These are phyloP conservation scores for Drosophila cardini DNA, from an alignment of 1,140 invertebrate genomes.

Conservation along the genomic window DNA sequence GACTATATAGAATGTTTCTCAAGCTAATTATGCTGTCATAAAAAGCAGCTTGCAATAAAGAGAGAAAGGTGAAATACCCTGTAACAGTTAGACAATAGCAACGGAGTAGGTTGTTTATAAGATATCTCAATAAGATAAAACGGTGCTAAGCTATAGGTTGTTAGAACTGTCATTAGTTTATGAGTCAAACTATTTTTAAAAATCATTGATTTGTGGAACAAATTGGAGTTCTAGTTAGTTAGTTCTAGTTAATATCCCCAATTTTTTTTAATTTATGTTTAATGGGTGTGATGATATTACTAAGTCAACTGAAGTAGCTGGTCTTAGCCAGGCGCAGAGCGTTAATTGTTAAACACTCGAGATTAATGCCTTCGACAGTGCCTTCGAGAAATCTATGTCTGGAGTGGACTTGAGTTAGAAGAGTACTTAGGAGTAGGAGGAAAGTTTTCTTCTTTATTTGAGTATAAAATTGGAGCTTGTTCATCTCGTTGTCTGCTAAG, in stretches of 20 bases:
- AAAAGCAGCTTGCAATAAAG: conserved; percentile 42
- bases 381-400: conserved; percentile 23
- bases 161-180: too few relatives aligned
- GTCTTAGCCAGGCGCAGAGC: conserved; percentile 34
- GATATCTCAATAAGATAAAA: too few relatives aligned
- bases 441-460: background rate
- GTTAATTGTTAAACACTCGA: conserved; percentile 76
- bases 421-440: background rate
- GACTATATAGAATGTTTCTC: conserved; percentile 24
- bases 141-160: too few relatives aligned
- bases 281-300: conserved; percentile 32
- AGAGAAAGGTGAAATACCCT: conserved; percentile 4
- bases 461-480: background rate
- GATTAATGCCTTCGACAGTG: conserved; percentile 69
- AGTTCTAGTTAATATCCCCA: background rate
- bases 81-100: background rate
- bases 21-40: conserved; percentile 67
- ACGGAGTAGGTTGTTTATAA: background rate
- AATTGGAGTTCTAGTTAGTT: too few relatives aligned
- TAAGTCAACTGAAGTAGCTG: conserved; percentile 35
- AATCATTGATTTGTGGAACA: too few relatives aligned
- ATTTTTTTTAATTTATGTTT: background rate
- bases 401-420: background rate
- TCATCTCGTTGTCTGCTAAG: conserved; percentile 15
- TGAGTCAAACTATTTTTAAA: too few relatives aligned